A percentile compares a stretch with the other conserved stretches of the same genome.
Conservation (phyloP, 2,113 vertebrate species). For the Ramphastos sulfuratus region DNA sequence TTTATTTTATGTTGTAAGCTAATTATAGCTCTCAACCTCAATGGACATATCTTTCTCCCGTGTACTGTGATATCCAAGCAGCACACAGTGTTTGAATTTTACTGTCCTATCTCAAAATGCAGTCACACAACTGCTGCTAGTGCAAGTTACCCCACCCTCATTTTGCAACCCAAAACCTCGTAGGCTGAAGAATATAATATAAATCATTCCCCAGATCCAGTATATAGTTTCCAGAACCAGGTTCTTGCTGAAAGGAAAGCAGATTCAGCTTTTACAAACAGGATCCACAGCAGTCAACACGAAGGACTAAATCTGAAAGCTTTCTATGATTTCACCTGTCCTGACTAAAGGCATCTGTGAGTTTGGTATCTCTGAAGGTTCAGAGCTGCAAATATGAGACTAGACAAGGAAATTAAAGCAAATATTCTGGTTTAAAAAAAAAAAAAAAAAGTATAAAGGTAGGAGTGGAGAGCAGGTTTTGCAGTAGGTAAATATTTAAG, state of each 20-base stretch:
- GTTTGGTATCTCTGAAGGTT: neutral
- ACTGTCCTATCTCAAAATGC: neutral
- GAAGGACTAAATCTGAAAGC: neutral
- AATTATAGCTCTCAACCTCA: neutral
- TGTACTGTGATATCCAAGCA: neutral
- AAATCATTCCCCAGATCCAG: neutral
- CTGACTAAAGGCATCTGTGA: neutral
- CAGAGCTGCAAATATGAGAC: neutral
- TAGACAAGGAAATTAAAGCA: neutral
- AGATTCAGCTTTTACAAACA: neutral
- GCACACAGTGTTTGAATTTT: neutral
- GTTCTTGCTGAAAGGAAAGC: neutral
- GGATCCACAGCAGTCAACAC: neutral
- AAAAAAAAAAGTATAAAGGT: neutral
- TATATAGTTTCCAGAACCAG: neutral
- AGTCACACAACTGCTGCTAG: fast-evolving
- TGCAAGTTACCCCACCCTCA: neutral
- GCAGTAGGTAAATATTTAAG: neutral
- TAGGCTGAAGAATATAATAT: neutral
- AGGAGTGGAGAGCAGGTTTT: neutral
- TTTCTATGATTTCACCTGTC: neutral
- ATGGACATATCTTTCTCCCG: neutral
- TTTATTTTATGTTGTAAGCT: neutral
- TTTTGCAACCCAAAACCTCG: neutral
- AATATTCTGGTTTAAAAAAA: neutral